A percentile compares a stretch with the other conserved stretches of the same genome.
These are phyloP conservation scores for Heteropelma amictum DNA, from an alignment of 2,888 invertebrate genomes.

Conservation along the genomic window DNA sequence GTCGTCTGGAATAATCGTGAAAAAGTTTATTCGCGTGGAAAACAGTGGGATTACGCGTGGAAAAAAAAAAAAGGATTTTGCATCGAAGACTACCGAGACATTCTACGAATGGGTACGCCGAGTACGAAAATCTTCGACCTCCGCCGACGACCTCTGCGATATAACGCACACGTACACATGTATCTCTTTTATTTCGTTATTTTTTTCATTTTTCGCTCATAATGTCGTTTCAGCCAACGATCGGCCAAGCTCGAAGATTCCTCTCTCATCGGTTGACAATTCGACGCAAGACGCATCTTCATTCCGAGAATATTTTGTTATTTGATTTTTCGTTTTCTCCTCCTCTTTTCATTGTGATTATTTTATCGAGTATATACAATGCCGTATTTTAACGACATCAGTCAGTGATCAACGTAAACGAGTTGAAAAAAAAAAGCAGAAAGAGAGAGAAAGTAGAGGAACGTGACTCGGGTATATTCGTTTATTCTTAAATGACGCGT, in stretches of 20 bases:
- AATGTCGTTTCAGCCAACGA: no score
- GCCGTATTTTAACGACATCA: conserved; percentile 31
- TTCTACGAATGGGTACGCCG: not conserved
- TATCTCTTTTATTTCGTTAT: no score
- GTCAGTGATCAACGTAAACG: conserved; percentile 14
- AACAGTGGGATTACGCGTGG: not conserved
- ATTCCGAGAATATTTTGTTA: conserved; percentile 1
- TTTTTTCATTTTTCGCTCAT: no score
- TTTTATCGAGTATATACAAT: conserved; percentile 11
- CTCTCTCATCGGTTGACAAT: no score
- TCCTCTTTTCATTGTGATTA: not conserved
- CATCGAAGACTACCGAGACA: not conserved
- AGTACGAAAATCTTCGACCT: not conserved
- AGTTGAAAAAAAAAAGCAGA: no score
- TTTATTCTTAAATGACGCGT: no score
- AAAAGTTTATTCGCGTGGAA: not conserved
- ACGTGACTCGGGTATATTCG: conserved; percentile 32
- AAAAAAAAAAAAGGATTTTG: not conserved
- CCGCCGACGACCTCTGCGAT: not conserved
- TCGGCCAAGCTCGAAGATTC: no score
- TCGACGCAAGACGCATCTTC: no score
- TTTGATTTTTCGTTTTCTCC: not conserved
- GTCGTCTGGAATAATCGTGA: conserved; percentile 56
- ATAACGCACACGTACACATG: not conserved
- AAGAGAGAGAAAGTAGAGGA: no score